Base-by-base conservation (phyloP, 2,888 invertebrate genomes). In the Drosophila trichaetosa region DNA sequence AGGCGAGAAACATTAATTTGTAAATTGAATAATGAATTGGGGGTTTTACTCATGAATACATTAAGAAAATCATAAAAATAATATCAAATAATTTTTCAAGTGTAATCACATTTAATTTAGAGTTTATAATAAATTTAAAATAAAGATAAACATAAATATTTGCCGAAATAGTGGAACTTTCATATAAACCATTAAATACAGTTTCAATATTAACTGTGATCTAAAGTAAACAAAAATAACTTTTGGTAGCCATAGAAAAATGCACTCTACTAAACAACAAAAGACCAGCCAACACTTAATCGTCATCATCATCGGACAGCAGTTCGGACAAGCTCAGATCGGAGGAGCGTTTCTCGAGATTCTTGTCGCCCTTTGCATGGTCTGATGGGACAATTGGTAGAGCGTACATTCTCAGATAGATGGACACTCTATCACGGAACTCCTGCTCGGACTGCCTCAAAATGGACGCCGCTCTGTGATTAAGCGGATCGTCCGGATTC, bases 401-500 rank as follows among this genome's bases (percentile, higher is more conserved):
- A 21, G 86, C 86, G 57, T 88, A 86, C 80, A 76, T 76, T 16
- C 51, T 73, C 0, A 87, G 57, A 56, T 80, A 86, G 59, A 78
- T 56, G 6, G 71, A 53, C 0, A 86, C 88, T 27, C 73, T 72
- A 10, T 83, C 73, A 18, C 76, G 71, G 56, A 85, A 86, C 7
- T 72, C 69, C 57, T 76, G 48, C 38, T 85, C 88, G 29, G 86
- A 86, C 31, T 73, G 73, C 38, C 70, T 73, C 77, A 88, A 75
- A 18, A 87, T 73, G 33, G 73, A 66, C 11, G 86, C 86, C 34
- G 86, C 86, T 13, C 73, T 72, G 57, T 80, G 82, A 27, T 86
- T 86, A 3, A 86, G 69, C 1, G 88, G 80, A 59, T 86, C 86
- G 33, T 81, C 60, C 0, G 88, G 86, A 67, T 88, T 86, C 5